Conservation (phyloP, 1,140 invertebrate species). For the Aporrectodea caliginosa region DNA sequence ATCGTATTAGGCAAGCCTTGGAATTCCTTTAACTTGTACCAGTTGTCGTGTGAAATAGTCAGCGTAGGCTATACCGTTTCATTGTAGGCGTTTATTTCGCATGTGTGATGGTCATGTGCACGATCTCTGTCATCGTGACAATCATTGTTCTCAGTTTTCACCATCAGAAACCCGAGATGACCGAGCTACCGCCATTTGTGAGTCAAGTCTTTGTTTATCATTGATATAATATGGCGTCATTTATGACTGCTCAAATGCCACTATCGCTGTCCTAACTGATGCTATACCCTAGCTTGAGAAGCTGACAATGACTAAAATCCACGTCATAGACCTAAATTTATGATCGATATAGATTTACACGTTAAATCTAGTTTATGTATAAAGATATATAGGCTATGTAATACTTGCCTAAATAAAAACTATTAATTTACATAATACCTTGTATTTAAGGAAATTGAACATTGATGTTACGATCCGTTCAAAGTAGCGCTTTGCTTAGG, state of each 20-base stretch:
- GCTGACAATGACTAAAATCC: not conserved
- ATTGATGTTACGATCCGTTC: too few species aligned
- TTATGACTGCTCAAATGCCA: not conserved
- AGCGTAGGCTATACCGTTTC: too few species aligned
- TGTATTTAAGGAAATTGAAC: too few species aligned
- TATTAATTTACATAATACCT: too few species aligned
- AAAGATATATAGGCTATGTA: too few species aligned
- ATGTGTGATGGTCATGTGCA: constrained; percentile 99
- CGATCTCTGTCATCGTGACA: constrained; percentile 95
- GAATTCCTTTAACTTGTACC: too few species aligned
- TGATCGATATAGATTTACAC: not conserved
- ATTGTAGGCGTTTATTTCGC: constrained; percentile 95
- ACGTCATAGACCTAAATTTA: not conserved
- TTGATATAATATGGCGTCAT: not conserved
- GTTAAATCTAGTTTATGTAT: not conserved
- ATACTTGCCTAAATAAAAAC: too few species aligned
- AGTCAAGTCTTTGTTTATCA: constrained; percentile 48
- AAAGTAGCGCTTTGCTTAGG: too few species aligned
- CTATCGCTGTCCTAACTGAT: not conserved
- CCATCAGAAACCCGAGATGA: constrained; percentile 93
- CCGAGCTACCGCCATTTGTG: constrained; percentile 98
- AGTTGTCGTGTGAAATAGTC: too few species aligned
- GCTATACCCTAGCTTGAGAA: not conserved
- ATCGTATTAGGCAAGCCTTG: too few species aligned
- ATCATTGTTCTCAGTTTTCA: constrained; percentile 99